Conservation (phyloP, 2,797 vertebrate genomes). For the Hylomyscus alleni region DNA sequence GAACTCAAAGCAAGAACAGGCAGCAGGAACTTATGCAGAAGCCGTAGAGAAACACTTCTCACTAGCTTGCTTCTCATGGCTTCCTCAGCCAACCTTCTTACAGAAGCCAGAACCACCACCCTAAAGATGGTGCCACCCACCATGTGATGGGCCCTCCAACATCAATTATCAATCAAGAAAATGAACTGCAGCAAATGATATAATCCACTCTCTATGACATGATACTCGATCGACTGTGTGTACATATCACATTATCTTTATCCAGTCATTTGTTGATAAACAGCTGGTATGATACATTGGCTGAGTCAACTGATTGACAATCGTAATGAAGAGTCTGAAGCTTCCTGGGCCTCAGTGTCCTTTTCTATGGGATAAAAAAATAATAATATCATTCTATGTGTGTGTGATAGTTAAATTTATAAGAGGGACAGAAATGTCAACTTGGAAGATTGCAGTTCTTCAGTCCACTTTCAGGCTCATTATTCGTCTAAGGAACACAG, state of each 20-base stretch:
- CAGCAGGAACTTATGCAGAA: neutral
- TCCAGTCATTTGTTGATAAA: neutral
- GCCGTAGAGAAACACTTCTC: neutral
- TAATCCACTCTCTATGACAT: neutral
- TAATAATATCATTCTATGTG: neutral
- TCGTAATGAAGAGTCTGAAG: neutral
- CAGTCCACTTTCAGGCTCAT: neutral
- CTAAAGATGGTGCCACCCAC: neutral
- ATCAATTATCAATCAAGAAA: neutral
- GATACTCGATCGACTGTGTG: neutral
- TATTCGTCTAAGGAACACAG: neutral
- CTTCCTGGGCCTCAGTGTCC: neutral
- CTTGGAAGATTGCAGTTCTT: neutral
- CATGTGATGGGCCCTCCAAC: neutral
- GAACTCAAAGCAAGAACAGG: neutral
- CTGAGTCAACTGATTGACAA: accelerated
- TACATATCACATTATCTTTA: neutral
- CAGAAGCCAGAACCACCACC: neutral
- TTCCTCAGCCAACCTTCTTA: neutral
- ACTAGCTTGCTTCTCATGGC: neutral
- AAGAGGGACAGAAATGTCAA: neutral
- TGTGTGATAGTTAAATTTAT: neutral
- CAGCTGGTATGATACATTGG: neutral
- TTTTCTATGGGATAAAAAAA: neutral
- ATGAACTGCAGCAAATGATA: neutral